phyloP scores from a whole-genome alignment of 2,113 vertebrate genomes.

The Mormyrus iriodes region DNA sequence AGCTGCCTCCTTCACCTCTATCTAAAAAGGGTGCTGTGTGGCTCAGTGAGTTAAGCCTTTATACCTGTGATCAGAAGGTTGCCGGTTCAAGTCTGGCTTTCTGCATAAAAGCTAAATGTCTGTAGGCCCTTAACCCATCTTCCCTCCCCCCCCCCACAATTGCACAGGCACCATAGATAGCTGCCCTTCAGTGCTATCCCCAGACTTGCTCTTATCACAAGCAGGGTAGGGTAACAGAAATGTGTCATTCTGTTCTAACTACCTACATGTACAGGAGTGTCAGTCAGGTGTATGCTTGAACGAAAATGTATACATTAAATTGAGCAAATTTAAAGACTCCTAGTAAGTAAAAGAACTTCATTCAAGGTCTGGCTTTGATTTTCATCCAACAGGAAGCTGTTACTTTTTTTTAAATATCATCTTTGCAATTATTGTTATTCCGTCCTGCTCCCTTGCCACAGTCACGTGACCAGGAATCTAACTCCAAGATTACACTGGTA shows the following conservation, averaged over 20 bases:
- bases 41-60: not conserved
- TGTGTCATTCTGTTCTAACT: too few relatives aligned
- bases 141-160: not conserved
- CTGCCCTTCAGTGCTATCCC: not conserved
- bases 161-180: not conserved
- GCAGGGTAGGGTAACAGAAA: too few relatives aligned
- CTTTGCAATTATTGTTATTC: not conserved
- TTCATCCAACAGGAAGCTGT: not conserved
- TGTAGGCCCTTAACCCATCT: not conserved
- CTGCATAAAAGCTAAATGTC: not conserved
- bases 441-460: too few relatives aligned
- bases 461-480: constrained; percentile 5
- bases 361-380: not conserved
- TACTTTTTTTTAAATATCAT: not conserved
- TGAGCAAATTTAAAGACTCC: not conserved
- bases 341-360: not conserved
- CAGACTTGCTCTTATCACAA: not conserved
- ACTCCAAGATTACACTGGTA: not conserved
- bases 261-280: not conserved
- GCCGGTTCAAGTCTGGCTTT: not conserved
- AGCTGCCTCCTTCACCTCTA: not conserved
- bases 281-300: not conserved
- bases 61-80: not conserved
- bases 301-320: not conserved
- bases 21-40: not conserved